phyloP scores from a whole-genome alignment of 2,113 vertebrate species.

The Lampris incognitus region DNA sequence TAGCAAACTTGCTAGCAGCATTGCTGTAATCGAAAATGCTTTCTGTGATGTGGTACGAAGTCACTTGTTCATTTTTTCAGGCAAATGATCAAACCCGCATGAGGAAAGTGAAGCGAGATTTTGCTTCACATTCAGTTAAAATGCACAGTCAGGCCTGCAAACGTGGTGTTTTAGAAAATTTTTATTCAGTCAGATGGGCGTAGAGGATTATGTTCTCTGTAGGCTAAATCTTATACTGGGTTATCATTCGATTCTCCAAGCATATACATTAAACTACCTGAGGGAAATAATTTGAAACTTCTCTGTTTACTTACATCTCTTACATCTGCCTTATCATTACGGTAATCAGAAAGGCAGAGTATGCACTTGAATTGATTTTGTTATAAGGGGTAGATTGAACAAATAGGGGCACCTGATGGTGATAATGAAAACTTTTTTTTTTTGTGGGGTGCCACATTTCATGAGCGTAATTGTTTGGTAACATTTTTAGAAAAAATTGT shows the following conservation, averaged over 20 bases:
- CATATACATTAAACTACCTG: conserved; percentile 15
- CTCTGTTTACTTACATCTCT: conserved; percentile 45
- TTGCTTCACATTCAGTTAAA: too few relatives aligned
- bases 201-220: conserved; percentile 5
- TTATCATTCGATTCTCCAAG: conserved; percentile 31
- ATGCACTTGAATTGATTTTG: neutral
- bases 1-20: too few relatives aligned
- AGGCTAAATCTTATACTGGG: conserved; percentile 10
- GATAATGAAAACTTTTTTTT: neutral
- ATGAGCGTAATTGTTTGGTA: neutral
- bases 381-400: neutral
- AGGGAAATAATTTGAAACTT: neutral
- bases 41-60: too few relatives aligned
- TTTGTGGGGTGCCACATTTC: neutral
- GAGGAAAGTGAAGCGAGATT: too few relatives aligned
- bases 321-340: conserved; percentile 32
- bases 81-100: too few relatives aligned
- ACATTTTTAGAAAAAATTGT: neutral
- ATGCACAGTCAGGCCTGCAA: too few relatives aligned
- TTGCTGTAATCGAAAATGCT: too few relatives aligned
- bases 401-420: neutral
- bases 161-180: conserved; percentile 15
- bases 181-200: conserved; percentile 1
- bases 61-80: too few relatives aligned
- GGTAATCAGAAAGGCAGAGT: conserved; percentile 3